Percentiles rank a stretch among this genome's conserved stretches.
Evolutionary conservation across 2,113 vertebrate genomes (phyloP).

Genomic region (Nerophis ophidion): DNA sequence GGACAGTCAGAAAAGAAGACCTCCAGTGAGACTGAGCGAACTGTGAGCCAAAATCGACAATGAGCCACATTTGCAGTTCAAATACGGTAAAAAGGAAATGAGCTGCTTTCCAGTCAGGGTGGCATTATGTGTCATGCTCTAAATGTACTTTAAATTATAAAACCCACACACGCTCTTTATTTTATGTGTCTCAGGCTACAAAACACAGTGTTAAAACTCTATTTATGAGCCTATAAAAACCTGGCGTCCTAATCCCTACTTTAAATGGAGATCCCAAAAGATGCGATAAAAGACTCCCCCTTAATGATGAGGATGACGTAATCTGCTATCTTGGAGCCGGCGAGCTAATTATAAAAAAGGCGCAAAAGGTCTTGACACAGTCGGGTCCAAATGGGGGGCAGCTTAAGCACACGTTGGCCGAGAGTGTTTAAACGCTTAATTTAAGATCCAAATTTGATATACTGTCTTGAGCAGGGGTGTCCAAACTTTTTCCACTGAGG

Average conservation of each 20-base stretch:
- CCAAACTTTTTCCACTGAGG: too few relatives aligned
- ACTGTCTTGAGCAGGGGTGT: too few relatives aligned
- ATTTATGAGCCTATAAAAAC: conserved; percentile 26
- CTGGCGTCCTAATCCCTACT: conserved; percentile 21
- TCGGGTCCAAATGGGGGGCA: neutral
- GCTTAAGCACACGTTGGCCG: too few relatives aligned
- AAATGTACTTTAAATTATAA: conserved; percentile 28
- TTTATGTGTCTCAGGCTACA: conserved; percentile 3
- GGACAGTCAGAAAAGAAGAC: too few relatives aligned
- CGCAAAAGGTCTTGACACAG: conserved; percentile 4
- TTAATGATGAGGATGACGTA: conserved; percentile 19
- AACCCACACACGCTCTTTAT: conserved; percentile 5
- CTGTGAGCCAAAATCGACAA: conserved; percentile 13
- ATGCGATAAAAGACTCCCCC: neutral
- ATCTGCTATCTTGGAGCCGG: neutral
- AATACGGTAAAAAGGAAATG: neutral
- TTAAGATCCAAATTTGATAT: too few relatives aligned
- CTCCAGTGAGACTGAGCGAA: conserved; percentile 5
- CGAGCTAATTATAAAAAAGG: conserved; percentile 6
- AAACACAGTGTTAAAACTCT: conserved; percentile 17
- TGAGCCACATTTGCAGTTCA: conserved; percentile 17
- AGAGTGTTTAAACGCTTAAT: too few relatives aligned
- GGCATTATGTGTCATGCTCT: conserved; percentile 17
- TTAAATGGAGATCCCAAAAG: conserved; percentile 1
- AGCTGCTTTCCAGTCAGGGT: conserved; percentile 1